These are phyloP conservation scores for Sthenelais limicola DNA, from an alignment of 2,888 invertebrate genomes.

Conservation along the genomic window DNA sequence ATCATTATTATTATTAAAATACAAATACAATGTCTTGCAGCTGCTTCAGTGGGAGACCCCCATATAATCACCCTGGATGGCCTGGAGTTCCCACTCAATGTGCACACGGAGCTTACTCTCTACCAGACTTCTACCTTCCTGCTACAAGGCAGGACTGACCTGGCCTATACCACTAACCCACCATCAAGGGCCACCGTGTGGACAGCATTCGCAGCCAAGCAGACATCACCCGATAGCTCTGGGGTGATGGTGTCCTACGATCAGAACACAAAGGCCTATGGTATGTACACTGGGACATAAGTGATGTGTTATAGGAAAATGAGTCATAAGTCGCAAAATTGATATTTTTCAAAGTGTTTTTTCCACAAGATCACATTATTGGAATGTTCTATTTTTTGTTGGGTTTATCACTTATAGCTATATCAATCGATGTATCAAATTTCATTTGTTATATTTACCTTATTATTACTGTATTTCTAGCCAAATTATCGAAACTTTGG, in stretches of 20 bases:
- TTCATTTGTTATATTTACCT: too few relatives aligned
- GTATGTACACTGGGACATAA: not conserved
- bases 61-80: constrained; percentile 53
- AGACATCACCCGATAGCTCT: constrained; percentile 3
- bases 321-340: too few relatives aligned
- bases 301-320: too few relatives aligned
- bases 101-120: constrained; percentile 53
- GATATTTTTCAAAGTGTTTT: too few relatives aligned
- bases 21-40: too few relatives aligned
- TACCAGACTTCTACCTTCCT: constrained; percentile 33
- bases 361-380: too few relatives aligned
- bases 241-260: not conserved
- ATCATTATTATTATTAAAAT: too few relatives aligned
- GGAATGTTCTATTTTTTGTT: too few relatives aligned
- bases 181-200: constrained; percentile 42
- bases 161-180: constrained; percentile 7
- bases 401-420: too few relatives aligned
- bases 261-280: not conserved
- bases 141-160: constrained; percentile 43
- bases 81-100: constrained; percentile 54
- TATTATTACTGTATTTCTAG: too few relatives aligned
- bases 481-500: too few relatives aligned
- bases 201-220: constrained; percentile 44
- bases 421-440: too few relatives aligned
- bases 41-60: constrained; percentile 51